These are phyloP conservation scores for Zophobas atratus DNA, from an alignment of 1,140 invertebrate genomes.

Conservation along the genomic window DNA sequence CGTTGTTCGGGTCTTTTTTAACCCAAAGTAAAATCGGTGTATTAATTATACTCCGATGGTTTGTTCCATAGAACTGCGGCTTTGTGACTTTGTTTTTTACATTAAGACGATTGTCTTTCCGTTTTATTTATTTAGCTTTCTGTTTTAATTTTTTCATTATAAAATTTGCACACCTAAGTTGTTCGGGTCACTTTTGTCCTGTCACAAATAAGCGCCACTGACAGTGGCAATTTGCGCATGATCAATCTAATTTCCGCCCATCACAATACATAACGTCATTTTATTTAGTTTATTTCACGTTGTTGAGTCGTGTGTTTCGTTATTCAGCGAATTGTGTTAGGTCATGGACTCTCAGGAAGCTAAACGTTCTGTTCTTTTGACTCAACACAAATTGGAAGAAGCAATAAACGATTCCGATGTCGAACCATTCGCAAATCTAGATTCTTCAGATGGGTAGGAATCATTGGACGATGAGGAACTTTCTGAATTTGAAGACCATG, in stretches of 20 bases:
- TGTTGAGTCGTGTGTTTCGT: too few species aligned
- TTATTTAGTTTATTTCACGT: too few species aligned
- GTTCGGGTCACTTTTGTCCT: not conserved
- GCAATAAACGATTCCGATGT: not conserved
- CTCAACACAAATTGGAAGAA: not conserved
- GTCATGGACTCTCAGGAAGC: not conserved
- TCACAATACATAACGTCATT: not conserved
- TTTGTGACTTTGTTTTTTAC: not conserved
- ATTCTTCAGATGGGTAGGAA: not conserved
- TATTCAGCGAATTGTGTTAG: too few species aligned
- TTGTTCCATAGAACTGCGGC: not conserved
- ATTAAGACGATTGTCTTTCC: not conserved
- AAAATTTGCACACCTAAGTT: not conserved
- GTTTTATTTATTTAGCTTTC: not conserved
- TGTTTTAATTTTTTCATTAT: not conserved
- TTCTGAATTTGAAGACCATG: not conserved
- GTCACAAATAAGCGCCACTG: too few species aligned
- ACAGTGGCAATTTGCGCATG: not conserved
- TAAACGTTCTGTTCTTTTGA: not conserved
- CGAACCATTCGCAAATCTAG: not conserved
- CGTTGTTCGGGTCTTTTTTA: not conserved
- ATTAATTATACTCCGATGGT: not conserved
- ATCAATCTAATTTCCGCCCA: not conserved
- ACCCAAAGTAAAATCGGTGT: not conserved
- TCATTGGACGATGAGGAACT: not conserved